Percentiles rank a stretch among this genome's conserved stretches.
These are phyloP conservation scores for Parascotia fuliginaria DNA, from an alignment of 2,888 invertebrate species.

Conservation along the genomic window DNA sequence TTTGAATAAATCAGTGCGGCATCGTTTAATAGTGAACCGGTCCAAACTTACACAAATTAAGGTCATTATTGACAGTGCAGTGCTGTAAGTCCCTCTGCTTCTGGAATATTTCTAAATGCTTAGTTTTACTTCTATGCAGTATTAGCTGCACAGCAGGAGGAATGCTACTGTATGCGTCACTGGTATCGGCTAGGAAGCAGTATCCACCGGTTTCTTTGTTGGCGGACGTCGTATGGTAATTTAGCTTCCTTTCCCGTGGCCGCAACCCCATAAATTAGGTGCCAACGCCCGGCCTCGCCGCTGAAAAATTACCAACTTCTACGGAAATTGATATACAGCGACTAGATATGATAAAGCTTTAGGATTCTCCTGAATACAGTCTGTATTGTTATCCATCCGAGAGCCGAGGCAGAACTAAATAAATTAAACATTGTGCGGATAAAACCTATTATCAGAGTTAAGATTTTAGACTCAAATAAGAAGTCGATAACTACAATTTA, in stretches of 20 bases:
- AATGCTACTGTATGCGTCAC: conserved; percentile 53
- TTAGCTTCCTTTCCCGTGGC: conserved; percentile 75
- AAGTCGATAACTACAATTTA: no score
- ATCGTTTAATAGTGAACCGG: no score
- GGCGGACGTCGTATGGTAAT: conserved; percentile 82
- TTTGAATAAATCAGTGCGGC: no score
- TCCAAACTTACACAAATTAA: no score
- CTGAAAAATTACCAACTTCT: conserved; percentile 80
- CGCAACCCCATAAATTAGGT: conserved; percentile 75
- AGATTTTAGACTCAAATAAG: no score
- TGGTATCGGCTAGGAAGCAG: conserved; percentile 65
- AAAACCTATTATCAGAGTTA: no score
- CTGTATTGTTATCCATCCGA: no score
- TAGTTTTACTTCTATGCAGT: not conserved
- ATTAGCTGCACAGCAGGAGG: not conserved
- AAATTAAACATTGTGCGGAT: no score
- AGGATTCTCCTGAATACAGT: not conserved
- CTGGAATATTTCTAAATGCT: no score
- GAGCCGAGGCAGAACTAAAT: no score
- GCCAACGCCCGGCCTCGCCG: conserved; percentile 67
- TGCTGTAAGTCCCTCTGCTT: not conserved
- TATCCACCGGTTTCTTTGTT: conserved; percentile 72
- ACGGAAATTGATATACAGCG: conserved; percentile 57
- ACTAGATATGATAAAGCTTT: conserved; percentile 37
- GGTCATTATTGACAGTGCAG: no score